phyloP scores from a whole-genome alignment of 2,113 vertebrate species.

The Tiliqua scincoides region DNA sequence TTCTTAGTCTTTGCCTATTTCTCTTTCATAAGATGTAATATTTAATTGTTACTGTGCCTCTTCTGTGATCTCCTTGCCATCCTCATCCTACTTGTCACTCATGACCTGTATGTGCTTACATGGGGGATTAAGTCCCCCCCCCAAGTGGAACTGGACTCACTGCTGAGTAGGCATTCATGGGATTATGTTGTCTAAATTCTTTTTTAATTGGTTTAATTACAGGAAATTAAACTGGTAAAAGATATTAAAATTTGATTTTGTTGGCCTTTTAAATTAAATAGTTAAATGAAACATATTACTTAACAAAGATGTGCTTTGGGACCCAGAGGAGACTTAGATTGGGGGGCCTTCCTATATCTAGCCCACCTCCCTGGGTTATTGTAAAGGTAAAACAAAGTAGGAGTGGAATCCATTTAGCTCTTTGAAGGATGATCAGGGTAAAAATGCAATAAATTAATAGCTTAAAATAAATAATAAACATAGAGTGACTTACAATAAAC shows the following conservation, averaged over 20 bases:
- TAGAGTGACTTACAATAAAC: not conserved
- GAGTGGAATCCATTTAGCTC: not conserved
- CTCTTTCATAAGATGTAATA: not conserved
- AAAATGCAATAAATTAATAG: not conserved
- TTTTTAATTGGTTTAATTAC: not conserved
- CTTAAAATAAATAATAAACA: not conserved
- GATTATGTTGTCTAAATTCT: not conserved
- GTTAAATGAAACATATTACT: no score
- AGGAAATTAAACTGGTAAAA: no score
- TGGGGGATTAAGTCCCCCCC: not conserved
- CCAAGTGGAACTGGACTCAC: no score
- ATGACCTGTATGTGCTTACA: not conserved
- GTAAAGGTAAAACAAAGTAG: not conserved
- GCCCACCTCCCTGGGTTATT: not conserved
- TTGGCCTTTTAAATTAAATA: not conserved
- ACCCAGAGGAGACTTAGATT: not conserved
- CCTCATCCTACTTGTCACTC: not conserved
- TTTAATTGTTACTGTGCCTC: not conserved
- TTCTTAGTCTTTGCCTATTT: not conserved
- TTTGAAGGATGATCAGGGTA: not conserved
- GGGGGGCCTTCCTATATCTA: not conserved
- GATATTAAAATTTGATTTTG: not conserved
- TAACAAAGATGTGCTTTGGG: not conserved
- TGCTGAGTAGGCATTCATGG: not conserved
- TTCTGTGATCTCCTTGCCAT: not conserved